These are phyloP conservation scores for Temnothorax ravouxi DNA, from an alignment of 2,888 invertebrate genomes.

Conservation along the genomic window DNA sequence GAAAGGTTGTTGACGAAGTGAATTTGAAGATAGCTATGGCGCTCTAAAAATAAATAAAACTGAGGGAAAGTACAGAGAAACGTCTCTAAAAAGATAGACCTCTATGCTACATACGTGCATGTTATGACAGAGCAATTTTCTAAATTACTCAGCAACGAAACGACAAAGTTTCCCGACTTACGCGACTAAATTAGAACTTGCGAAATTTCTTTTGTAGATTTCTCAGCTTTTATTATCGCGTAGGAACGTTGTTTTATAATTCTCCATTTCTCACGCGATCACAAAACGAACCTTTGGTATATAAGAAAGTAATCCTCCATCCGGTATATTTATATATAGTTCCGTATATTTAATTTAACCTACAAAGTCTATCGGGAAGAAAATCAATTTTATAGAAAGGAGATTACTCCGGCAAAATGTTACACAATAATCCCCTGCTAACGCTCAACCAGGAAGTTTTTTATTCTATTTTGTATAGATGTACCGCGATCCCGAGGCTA, in stretches of 20 bases:
- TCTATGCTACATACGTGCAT: neutral
- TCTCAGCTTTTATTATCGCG: conserved; percentile 8
- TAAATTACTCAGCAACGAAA: conserved; percentile 31
- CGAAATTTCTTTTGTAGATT: neutral
- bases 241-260: neutral
- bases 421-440: conserved; percentile 44
- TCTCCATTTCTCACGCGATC: neutral
- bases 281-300: conserved; percentile 34
- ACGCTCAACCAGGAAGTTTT: conserved; percentile 17
- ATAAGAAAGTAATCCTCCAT: conserved; percentile 26
- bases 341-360: conserved; percentile 45
- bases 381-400: conserved; percentile 43
- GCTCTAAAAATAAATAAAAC: conserved; percentile 32
- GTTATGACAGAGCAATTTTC: conserved; percentile 21
- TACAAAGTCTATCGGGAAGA: conserved; percentile 47
- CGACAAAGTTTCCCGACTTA: neutral
- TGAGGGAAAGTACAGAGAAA: neutral
- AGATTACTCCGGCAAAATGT: conserved; percentile 34
- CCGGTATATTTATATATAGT: conserved; percentile 46
- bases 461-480: neutral
- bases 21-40: conserved; percentile 12
- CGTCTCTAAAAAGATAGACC: neutral
- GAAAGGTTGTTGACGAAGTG: conserved; percentile 47
- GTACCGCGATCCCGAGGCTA: neutral
- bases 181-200: neutral